phyloP scores from a whole-genome alignment of 2,888 invertebrate species.

The Rhagonycha fulva region DNA sequence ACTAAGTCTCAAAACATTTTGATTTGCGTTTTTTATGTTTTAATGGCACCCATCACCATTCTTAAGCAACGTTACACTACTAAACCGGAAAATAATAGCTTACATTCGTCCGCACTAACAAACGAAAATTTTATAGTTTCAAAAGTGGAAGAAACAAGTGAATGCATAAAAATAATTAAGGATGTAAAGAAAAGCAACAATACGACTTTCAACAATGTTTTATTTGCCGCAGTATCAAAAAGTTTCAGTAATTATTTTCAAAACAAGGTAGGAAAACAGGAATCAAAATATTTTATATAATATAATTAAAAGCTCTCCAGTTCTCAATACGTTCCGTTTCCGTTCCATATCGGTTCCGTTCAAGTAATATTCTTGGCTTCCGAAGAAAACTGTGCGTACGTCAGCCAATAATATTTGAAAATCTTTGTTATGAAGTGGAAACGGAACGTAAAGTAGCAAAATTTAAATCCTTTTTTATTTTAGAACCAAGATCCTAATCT shows the following conservation, averaged over 20 bases:
- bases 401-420: too few relatives aligned
- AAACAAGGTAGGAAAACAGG: background rate
- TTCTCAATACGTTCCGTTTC: too few relatives aligned
- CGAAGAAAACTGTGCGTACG: too few relatives aligned
- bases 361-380: too few relatives aligned
- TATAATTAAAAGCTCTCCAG: too few relatives aligned
- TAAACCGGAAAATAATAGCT: background rate
- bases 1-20: background rate
- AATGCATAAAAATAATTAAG: background rate
- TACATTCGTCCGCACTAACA: background rate
- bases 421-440: too few relatives aligned
- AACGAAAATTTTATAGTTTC: background rate
- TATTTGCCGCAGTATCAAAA: background rate
- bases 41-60: background rate
- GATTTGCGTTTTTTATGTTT: background rate
- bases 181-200: background rate
- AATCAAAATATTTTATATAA: too few relatives aligned
- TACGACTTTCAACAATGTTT: background rate
- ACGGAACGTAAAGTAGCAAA: too few relatives aligned
- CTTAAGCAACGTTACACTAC: background rate
- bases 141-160: background rate
- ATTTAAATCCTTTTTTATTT: background rate
- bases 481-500: background rate
- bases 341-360: too few relatives aligned
- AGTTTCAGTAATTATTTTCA: background rate